phyloP scores from a whole-genome alignment of 1,140 invertebrate species.

The Amyelois transitella region DNA sequence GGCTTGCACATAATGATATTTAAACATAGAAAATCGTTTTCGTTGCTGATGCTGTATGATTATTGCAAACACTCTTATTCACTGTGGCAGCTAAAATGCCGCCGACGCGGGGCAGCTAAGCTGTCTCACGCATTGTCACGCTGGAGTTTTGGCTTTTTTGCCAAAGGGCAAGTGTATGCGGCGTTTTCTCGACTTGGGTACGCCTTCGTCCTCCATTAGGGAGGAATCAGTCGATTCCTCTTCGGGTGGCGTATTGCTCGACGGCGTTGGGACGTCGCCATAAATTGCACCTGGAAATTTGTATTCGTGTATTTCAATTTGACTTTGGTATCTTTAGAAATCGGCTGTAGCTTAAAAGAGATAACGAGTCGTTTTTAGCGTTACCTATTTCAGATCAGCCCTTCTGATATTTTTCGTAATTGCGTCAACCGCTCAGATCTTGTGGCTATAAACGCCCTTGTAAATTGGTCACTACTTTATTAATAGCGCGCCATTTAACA shows the following conservation, averaged over 20 bases:
- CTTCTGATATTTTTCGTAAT: too few relatives aligned
- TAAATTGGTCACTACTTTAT: too few relatives aligned
- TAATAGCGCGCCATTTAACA: too few relatives aligned
- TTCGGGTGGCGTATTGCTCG: constrained; percentile 51
- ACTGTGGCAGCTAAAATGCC: background rate
- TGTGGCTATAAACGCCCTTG: too few relatives aligned
- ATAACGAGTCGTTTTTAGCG: too few relatives aligned
- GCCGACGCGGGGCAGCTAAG: background rate
- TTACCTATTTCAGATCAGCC: too few relatives aligned
- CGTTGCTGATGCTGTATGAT: background rate
- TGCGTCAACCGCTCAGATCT: too few relatives aligned
- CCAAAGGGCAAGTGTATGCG: constrained; percentile 61
- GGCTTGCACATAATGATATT: too few relatives aligned
- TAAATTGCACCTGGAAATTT: constrained; percentile 9
- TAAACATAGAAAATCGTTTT: too few relatives aligned
- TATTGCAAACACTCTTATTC: background rate
- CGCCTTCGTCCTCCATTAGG: constrained; percentile 55
- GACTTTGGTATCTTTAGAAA: too few relatives aligned
- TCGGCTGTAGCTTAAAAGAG: too few relatives aligned
- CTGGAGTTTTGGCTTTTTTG: constrained; percentile 59
- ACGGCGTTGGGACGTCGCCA: constrained; percentile 20
- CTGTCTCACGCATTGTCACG: constrained; percentile 35
- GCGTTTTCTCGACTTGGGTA: constrained; percentile 47
- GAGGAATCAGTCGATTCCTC: constrained; percentile 66
- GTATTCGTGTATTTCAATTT: too few relatives aligned